These are phyloP conservation scores for Ancistrus triradiatus DNA, from an alignment of 2,113 vertebrate genomes.

Conservation along the genomic window DNA sequence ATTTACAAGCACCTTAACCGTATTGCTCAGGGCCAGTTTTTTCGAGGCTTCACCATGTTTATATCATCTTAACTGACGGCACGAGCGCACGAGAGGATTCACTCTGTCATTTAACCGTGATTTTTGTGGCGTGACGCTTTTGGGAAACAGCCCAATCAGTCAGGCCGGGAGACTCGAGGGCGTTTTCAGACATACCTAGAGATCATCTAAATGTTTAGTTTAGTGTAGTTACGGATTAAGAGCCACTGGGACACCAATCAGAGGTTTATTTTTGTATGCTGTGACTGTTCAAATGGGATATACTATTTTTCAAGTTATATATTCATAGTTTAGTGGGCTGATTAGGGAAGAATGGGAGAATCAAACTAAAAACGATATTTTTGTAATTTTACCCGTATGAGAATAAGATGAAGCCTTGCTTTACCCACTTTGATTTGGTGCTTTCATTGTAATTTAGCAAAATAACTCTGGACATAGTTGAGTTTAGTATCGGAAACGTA, in stretches of 20 bases:
- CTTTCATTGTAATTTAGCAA: too few relatives aligned
- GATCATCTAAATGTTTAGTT: too few relatives aligned
- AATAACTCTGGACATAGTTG: too few relatives aligned
- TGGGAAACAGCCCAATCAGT: too few relatives aligned
- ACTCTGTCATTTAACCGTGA: too few relatives aligned
- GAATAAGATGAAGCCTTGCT: not conserved
- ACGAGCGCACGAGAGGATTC: too few relatives aligned
- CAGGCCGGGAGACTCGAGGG: too few relatives aligned
- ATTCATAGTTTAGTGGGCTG: too few relatives aligned
- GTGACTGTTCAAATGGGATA: conserved; percentile 1
- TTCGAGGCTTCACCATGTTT: not conserved
- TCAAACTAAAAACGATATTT: not conserved
- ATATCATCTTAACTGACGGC: not conserved
- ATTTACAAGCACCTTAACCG: conserved; percentile 11
- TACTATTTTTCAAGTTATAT: conserved; percentile 10
- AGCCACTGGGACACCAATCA: not conserved
- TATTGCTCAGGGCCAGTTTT: not conserved
- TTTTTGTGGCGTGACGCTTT: too few relatives aligned
- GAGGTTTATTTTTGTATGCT: conserved; percentile 31
- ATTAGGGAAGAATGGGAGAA: too few relatives aligned
- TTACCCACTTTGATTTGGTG: not conserved
- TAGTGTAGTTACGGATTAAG: not conserved
- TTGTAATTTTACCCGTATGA: not conserved
- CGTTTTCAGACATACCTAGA: too few relatives aligned
- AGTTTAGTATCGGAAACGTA: too few relatives aligned